Conservation (phyloP, 2,797 vertebrate species). For the Sternarchorhynchus goeldii region DNA sequence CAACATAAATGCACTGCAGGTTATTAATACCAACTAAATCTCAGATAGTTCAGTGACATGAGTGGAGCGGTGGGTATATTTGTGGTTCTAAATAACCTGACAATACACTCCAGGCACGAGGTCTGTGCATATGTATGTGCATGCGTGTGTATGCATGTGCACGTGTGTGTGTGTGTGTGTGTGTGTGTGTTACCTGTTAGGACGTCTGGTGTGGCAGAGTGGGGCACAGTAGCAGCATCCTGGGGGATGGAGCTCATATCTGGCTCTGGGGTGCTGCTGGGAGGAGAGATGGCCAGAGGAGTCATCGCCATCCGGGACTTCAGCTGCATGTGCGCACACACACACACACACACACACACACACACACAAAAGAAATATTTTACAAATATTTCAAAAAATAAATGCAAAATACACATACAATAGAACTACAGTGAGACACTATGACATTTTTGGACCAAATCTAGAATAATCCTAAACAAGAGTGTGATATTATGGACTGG, state of each 20-base stretch:
- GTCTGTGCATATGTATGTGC: slow-evolving; percentile 8
- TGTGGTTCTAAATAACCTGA: too few relatives aligned
- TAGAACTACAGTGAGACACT: too few relatives aligned
- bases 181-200: slow-evolving; percentile 78
- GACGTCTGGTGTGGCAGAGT: slow-evolving; percentile 83
- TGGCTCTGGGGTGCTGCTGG: slow-evolving; percentile 87
- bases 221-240: slow-evolving; percentile 90
- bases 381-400: too few relatives aligned
- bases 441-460: too few relatives aligned
- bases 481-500: too few relatives aligned
- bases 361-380: too few relatives aligned
- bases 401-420: too few relatives aligned
- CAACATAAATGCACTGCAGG: neutral
- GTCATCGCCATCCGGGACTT: slow-evolving; percentile 90
- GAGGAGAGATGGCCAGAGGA: slow-evolving; percentile 86
- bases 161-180: too few relatives aligned
- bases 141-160: too few relatives aligned
- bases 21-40: slow-evolving; percentile 15
- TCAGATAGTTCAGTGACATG: neutral
- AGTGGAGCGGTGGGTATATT: neutral
- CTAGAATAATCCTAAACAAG: too few relatives aligned
- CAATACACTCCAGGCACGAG: too few relatives aligned
- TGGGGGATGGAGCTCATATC: slow-evolving; percentile 92
- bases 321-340: slow-evolving; percentile 73
- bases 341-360: too few relatives aligned